These are phyloP conservation scores for Drosophila kambysellisi DNA, from an alignment of 2,888 invertebrate species.

Conservation along the genomic window DNA sequence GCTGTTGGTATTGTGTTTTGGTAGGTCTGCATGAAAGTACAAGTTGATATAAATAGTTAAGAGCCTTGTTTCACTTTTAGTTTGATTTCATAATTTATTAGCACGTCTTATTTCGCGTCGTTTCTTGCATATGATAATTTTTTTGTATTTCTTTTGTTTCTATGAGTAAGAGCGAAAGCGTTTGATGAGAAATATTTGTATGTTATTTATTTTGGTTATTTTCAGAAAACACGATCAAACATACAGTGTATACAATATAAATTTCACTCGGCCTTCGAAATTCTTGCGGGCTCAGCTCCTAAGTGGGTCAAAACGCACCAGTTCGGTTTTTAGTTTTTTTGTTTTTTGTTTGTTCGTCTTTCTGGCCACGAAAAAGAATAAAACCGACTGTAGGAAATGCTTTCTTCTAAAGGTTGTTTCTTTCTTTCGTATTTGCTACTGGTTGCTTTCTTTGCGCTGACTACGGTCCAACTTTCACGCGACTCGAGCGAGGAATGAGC, in stretches of 20 bases:
- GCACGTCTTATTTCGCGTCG: constrained; percentile 49
- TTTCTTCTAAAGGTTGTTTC: constrained; percentile 41
- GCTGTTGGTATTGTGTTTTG: constrained; percentile 31
- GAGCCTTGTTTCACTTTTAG: constrained; percentile 64
- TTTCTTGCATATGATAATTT: constrained; percentile 62
- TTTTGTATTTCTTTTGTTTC: constrained; percentile 13
- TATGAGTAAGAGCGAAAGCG: constrained; percentile 73
- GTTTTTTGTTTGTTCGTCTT: constrained; percentile 52
- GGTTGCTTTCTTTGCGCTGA: constrained; percentile 68
- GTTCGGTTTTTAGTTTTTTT: constrained; percentile 32
- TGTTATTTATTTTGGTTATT: background rate
- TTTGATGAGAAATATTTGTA: constrained; percentile 18
- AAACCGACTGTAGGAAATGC: constrained; percentile 35
- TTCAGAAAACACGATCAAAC: constrained; percentile 28
- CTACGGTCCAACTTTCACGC: constrained; percentile 84
- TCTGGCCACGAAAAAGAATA: constrained; percentile 35
- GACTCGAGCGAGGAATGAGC: constrained; percentile 84
- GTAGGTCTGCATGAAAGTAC: constrained; percentile 76
- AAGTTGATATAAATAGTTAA: constrained; percentile 60
- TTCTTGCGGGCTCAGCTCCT: constrained; percentile 41
- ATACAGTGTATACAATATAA: constrained; percentile 35
- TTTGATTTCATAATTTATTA: constrained; percentile 75
- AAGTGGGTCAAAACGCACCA: constrained; percentile 63
- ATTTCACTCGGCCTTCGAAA: constrained; percentile 69
- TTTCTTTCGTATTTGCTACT: constrained; percentile 23